Percentiles rank a stretch among this genome's conserved stretches.
phyloP scores from a whole-genome alignment of 2,888 invertebrate genomes.

The Patella caerulea region DNA sequence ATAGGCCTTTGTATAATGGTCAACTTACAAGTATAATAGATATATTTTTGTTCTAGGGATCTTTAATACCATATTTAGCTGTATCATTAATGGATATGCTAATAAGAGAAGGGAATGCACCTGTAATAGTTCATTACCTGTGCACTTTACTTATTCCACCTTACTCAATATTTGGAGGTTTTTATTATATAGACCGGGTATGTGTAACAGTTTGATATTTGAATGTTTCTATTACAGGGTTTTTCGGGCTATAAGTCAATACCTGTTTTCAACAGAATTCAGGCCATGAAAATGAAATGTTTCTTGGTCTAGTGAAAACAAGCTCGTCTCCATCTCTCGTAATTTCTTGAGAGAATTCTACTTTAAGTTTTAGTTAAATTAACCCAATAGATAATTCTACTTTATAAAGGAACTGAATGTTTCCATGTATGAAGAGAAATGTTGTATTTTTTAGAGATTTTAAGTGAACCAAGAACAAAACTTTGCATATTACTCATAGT shows the following conservation, averaged over 20 bases:
- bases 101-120: conserved; percentile 55
- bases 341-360: too few species aligned
- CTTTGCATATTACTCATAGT: too few species aligned
- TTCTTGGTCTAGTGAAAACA: too few species aligned
- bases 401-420: too few species aligned
- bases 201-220: conserved; percentile 66
- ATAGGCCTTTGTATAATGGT: neutral
- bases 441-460: too few species aligned
- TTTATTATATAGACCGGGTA: conserved; percentile 86
- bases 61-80: conserved; percentile 82
- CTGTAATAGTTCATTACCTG: conserved; percentile 80
- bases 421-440: too few species aligned
- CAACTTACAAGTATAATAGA: neutral
- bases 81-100: conserved; percentile 82
- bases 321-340: too few species aligned
- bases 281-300: too few species aligned
- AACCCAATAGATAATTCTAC: too few species aligned
- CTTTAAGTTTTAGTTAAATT: too few species aligned
- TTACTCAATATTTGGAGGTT: conserved; percentile 86
- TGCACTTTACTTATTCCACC: conserved; percentile 84
- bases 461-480: too few species aligned
- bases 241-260: neutral
- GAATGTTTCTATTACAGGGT: neutral
- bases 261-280: too few species aligned
- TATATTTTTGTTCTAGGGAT: conserved; percentile 68